Percentiles rank a stretch among this genome's conserved stretches.
phyloP scores from a whole-genome alignment of 2,797 vertebrate genomes.

The Tapirus indicus region DNA sequence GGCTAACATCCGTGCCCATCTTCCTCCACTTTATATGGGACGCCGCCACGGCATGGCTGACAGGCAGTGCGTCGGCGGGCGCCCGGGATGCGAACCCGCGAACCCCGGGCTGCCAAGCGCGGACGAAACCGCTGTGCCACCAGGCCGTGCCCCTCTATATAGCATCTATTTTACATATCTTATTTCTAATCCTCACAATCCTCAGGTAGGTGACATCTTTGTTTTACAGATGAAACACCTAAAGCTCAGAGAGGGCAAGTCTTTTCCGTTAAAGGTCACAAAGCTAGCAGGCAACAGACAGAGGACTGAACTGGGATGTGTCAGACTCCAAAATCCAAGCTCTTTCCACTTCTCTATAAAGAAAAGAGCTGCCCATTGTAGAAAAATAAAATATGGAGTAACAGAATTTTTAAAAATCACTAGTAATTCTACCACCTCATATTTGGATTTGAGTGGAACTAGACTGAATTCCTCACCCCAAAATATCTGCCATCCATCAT shows the following conservation, averaged over 20 bases:
- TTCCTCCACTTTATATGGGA: too few species aligned
- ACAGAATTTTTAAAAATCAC: neutral
- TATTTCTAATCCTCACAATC: neutral
- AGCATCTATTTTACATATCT: neutral
- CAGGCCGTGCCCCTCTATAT: too few species aligned
- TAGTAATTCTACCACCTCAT: neutral
- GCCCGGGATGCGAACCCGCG: too few species aligned
- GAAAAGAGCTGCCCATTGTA: neutral
- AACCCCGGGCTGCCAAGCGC: too few species aligned
- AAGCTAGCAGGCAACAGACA: neutral
- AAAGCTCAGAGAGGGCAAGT: neutral
- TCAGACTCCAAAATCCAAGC: neutral
- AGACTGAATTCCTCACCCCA: neutral
- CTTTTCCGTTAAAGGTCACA: neutral
- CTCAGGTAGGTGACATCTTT: neutral
- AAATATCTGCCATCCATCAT: neutral
- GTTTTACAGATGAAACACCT: neutral
- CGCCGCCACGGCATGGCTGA: too few species aligned
- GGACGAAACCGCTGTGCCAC: too few species aligned
- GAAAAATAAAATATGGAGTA: neutral
- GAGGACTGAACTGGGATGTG: neutral
- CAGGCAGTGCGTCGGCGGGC: too few species aligned
- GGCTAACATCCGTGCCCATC: too few species aligned
- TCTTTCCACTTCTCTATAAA: neutral
- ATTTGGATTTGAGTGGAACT: neutral